Evolutionary conservation across 2,888 invertebrate genomes (phyloP), one percentile per base, ranked within the genome.

Genomic region (Siphonodentalium dalli): DNA sequence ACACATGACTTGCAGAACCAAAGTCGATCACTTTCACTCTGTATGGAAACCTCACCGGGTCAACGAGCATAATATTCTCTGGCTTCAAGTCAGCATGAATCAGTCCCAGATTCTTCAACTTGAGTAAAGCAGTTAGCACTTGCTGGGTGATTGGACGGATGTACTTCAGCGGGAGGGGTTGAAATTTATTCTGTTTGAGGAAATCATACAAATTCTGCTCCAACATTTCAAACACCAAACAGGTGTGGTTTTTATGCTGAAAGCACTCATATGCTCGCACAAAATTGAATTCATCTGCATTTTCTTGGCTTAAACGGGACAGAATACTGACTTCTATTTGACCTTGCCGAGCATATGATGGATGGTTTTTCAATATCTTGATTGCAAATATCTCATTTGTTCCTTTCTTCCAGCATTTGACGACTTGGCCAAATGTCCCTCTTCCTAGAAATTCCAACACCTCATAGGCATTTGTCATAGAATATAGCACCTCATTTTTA

Each of bases 351-450:
- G 98, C 98, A 86, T 99, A 99, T 74, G 97, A 98, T 68, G 99
- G 99, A 86, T 99, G 99, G 86, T 99, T 99, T 86, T 99, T 99
- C 58, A 99, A 87, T 82, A 99, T 99, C 87, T 99, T 99, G 83
- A 99, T 99, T 81, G 99, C 99, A 77, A 99, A 98, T 81, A 99
- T 98, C 85, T 99, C 98, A 83, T 96, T 99, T 75, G 99, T 99
- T 83, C 98, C 98, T 83, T 98, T 97, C 85, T 99, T 99, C 98
- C 99, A 99, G 85, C 99, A 99, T 86, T 99, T 99, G 80, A 99
- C 99, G 80, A 99, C 99, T 83, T 90, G 88, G 66, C 98, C 98
- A 85, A 99, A 99, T 70, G 98, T 99, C 77, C 99, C 99, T 72
- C 99, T 90, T 71, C 99, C 99, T 79, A 99, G 88, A 85, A 99